Evolutionary conservation across 2,888 invertebrate species (phyloP), one percentile per base, ranked within the genome.

Genomic region (Rhorus exstirpatorius): DNA sequence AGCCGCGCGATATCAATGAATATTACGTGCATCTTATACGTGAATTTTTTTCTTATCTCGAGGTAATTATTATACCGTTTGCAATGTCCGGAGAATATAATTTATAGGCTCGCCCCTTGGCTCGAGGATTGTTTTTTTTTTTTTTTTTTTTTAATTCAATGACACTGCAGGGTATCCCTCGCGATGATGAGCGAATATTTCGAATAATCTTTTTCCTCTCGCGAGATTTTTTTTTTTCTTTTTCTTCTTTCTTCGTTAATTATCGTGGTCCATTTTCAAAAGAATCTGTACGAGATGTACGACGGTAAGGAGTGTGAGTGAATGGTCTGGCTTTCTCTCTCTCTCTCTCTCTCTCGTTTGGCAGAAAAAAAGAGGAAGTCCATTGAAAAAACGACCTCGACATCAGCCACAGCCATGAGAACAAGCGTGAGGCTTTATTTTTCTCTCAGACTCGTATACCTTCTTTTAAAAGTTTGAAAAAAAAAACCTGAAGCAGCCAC

Each of bases 311-410:
- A 44, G 17, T 74, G 26, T 35, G 71, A 58, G 71, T 46, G 10
- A 71, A 70, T 70, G 71, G 71, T 49, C 46, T 72, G 35, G 60
- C 19, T 19, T 49, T 19, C 19, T 49, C 49, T 49, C 49, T 49
- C 49, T 14, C 19, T 49, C 19, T 17, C 19, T 55, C 26, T 55
- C n/a, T 3, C 41, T 14, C n/a, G 26, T 63, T 38, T 53, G 17
- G 63, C 61, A 58, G 58, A 26, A 17, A 21, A 53, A 68, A 53
- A 61, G 65, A 70, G 61, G 53, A 46, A 58, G 46, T 68, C 53
- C 44, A 74, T 81, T 77, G 67, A 76, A 76, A 55, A 65, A 75
- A 31, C 75, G 75, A 75, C 63, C 65, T 65, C 65, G 75, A 14
- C 65, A 71, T 12, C 31, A 19, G 71, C 58, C 49, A 49, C 49